These are phyloP conservation scores for Lasioglossum baleicum DNA, from an alignment of 1,140 invertebrate species.

Conservation along the genomic window DNA sequence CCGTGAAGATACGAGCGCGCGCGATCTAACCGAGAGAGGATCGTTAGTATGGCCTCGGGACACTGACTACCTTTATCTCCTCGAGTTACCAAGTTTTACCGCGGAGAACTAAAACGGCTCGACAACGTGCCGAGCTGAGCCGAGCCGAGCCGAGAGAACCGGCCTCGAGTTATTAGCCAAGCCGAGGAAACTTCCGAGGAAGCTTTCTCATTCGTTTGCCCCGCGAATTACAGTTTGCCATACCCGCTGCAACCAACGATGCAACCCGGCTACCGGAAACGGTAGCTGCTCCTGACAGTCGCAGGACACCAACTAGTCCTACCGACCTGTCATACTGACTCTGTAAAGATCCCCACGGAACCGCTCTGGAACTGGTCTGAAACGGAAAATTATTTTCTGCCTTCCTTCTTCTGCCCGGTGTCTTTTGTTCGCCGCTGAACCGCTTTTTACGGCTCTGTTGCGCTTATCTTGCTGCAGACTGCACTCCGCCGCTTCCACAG, in stretches of 20 bases:
- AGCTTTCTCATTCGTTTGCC: conserved; percentile 36
- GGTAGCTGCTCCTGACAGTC: no score
- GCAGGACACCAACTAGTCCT: no score
- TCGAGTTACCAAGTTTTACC: conserved; percentile 69
- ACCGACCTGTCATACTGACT: no score
- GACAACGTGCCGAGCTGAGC: conserved; percentile 54
- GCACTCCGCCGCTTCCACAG: no score
- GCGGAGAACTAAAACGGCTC: conserved; percentile 54
- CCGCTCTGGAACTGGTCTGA: no score
- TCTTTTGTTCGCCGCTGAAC: neutral
- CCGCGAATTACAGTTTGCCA: conserved; percentile 8
- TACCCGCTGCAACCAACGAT: no score
- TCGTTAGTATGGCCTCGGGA: conserved; percentile 58
- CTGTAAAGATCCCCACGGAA: no score
- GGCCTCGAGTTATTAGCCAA: conserved; percentile 59
- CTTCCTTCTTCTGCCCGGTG: no score
- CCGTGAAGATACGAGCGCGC: conserved; percentile 45
- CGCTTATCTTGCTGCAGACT: no score
- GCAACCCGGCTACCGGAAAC: no score
- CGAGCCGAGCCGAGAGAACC: conserved; percentile 27
- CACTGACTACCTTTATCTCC: conserved; percentile 66
- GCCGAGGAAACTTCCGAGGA: conserved; percentile 35
- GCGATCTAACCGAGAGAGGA: conserved; percentile 52
- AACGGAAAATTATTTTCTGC: no score
- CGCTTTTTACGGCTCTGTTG: neutral